Percentiles rank a stretch among this genome's conserved stretches.
Conservation (phyloP, 2,113 vertebrate species). For the Diadophis punctatus region DNA sequence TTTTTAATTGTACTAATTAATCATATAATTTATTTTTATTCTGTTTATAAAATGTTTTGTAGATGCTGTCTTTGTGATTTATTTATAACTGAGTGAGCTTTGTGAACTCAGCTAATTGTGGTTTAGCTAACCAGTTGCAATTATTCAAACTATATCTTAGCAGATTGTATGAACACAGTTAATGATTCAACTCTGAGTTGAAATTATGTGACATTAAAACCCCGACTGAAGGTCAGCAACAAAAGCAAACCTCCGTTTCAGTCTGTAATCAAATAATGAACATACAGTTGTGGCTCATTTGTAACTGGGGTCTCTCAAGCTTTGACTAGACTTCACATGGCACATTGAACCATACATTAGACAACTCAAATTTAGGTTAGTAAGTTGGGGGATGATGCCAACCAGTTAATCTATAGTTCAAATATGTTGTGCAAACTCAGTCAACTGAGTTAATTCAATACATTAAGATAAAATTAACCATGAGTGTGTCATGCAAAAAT, state of each 20-base stretch:
- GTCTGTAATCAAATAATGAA: neutral
- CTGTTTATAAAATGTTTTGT: neutral
- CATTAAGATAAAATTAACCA: neutral
- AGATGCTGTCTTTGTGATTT: neutral
- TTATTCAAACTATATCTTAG: neutral
- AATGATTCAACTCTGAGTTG: neutral
- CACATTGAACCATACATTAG: neutral
- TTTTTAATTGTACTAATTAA: neutral
- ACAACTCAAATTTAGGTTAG: neutral
- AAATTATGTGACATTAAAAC: neutral
- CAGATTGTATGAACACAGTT: neutral
- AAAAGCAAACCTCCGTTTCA: neutral
- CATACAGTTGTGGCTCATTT: neutral
- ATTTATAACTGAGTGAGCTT: neutral
- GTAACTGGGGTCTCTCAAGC: neutral
- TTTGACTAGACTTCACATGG: neutral
- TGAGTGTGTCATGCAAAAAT: neutral
- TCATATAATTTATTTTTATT: neutral
- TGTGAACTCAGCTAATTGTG: neutral
- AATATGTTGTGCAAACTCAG: neutral
- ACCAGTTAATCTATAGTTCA: neutral
- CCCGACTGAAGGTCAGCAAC: neutral
- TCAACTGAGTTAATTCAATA: neutral
- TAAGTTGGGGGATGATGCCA: neutral
- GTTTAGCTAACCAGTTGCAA: neutral